A percentile compares a stretch with the other conserved stretches of the same genome.
Evolutionary conservation across 2,797 vertebrate genomes (phyloP).

Genomic region (Anabacerthia variegaticeps): DNA sequence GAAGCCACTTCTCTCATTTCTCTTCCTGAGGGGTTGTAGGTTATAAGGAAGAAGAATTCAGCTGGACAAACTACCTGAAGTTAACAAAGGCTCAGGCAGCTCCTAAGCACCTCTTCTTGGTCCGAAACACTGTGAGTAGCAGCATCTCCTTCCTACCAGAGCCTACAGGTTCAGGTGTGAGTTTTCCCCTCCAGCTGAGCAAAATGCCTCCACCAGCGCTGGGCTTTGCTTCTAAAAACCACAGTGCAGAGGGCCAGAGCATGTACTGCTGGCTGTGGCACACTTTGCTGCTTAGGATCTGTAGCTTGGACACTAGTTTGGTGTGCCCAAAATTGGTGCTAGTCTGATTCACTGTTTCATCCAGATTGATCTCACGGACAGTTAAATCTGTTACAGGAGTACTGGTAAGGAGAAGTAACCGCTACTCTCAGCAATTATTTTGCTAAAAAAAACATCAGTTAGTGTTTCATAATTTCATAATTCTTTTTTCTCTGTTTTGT

Average conservation of each 20-base stretch:
- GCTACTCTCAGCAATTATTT: neutral
- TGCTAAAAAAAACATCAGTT: neutral
- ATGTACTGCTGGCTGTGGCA: neutral
- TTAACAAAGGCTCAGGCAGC: constrained; percentile 93
- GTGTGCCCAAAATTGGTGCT: neutral
- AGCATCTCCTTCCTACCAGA: neutral
- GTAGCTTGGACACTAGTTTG: neutral
- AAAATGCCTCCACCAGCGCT: neutral
- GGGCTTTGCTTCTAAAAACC: neutral
- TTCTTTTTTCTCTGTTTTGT: neutral
- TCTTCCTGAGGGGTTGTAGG: constrained; percentile 81
- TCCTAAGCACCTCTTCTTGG: constrained; percentile 90
- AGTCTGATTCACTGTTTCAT: neutral
- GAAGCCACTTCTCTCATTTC: constrained; percentile 9
- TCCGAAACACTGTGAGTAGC: constrained; percentile 86
- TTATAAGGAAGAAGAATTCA: constrained; percentile 98
- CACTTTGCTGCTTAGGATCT: neutral
- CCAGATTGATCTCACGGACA: neutral
- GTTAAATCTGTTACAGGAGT: neutral
- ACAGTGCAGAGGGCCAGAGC: neutral
- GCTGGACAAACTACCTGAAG: constrained; percentile 93
- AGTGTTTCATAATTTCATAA: neutral
- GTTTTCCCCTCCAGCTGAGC: neutral
- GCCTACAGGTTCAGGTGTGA: neutral
- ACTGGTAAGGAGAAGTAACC: neutral